These are phyloP conservation scores for Brachionus plicatilis DNA, from an alignment of 1,140 invertebrate genomes.

Conservation along the genomic window DNA sequence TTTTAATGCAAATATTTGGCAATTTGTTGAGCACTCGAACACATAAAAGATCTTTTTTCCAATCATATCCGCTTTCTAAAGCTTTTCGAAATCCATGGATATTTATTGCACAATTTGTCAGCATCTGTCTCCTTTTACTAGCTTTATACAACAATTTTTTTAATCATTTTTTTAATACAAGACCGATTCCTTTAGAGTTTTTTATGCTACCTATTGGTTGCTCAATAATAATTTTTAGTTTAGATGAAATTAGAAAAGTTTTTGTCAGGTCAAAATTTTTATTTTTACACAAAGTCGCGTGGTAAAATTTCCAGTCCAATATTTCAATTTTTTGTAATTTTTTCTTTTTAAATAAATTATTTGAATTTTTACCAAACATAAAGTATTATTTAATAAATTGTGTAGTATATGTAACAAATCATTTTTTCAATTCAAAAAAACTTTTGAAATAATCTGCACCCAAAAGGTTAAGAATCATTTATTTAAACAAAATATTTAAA, in stretches of 20 bases:
- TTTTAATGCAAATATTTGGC: not conserved
- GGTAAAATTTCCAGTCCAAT: not conserved
- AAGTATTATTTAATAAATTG: not conserved
- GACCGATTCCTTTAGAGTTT: constrained; percentile 10
- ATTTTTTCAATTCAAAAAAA: no score
- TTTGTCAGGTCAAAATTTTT: constrained; percentile 26
- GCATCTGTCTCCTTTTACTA: not conserved
- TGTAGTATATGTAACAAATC: no score
- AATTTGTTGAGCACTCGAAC: constrained; percentile 22
- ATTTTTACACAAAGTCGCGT: constrained; percentile 24
- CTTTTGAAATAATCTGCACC: no score
- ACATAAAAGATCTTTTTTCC: constrained; percentile 30
- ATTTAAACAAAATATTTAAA: no score
- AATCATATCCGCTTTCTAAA: not conserved
- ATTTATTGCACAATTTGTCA: not conserved
- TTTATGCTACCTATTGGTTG: constrained; percentile 29
- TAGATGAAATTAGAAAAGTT: constrained; percentile 35
- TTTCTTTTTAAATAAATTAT: not conserved
- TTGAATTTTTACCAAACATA: not conserved
- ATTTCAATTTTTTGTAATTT: not conserved
- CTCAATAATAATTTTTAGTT: constrained; percentile 13
- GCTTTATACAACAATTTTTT: not conserved
- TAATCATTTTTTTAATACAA: constrained; percentile 27
- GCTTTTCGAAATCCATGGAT: not conserved
- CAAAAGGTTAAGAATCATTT: no score